phyloP scores from a whole-genome alignment of 2,888 invertebrate species.

The Periphyllus acericola region DNA sequence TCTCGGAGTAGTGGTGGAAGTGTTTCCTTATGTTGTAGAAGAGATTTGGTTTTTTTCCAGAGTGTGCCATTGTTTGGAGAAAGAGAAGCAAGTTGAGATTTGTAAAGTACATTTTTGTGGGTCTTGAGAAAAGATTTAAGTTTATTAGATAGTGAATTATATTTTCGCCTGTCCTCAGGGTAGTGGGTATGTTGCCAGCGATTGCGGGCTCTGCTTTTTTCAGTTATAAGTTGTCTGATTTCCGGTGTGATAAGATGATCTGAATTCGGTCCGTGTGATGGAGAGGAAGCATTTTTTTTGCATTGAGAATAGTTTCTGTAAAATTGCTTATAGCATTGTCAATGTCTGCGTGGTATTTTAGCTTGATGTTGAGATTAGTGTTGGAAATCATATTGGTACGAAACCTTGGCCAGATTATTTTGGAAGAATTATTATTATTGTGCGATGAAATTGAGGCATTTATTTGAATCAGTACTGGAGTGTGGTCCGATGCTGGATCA shows the following conservation, averaged over 20 bases:
- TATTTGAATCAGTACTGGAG: neutral
- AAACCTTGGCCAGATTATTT: slow-evolving; percentile 10
- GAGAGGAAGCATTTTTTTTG: neutral
- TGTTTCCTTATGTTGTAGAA: neutral
- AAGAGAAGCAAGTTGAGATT: neutral
- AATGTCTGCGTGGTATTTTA: slow-evolving; percentile 44
- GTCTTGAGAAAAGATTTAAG: too few relatives aligned
- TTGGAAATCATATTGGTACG: neutral
- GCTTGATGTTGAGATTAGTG: slow-evolving; percentile 11
- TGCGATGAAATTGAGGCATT: slow-evolving; percentile 3
- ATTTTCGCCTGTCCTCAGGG: slow-evolving; percentile 1
- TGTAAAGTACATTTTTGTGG: neutral
- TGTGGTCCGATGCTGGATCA: slow-evolving; percentile 26
- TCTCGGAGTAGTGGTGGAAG: neutral
- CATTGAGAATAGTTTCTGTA: slow-evolving; percentile 12
- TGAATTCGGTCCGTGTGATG: too few relatives aligned
- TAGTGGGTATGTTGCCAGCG: slow-evolving; percentile 27
- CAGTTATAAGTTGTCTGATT: slow-evolving; percentile 24
- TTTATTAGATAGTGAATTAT: slow-evolving; percentile 6
- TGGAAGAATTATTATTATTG: neutral
- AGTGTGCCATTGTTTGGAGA: slow-evolving; percentile 19
- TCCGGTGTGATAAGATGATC: neutral
- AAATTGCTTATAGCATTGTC: slow-evolving; percentile 19
- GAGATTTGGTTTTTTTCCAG: slow-evolving; percentile 22
- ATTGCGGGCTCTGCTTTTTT: slow-evolving; percentile 23